Base-by-base conservation (phyloP, 92 coral and sea anemone species). In the Bergia sp. region DNA sequence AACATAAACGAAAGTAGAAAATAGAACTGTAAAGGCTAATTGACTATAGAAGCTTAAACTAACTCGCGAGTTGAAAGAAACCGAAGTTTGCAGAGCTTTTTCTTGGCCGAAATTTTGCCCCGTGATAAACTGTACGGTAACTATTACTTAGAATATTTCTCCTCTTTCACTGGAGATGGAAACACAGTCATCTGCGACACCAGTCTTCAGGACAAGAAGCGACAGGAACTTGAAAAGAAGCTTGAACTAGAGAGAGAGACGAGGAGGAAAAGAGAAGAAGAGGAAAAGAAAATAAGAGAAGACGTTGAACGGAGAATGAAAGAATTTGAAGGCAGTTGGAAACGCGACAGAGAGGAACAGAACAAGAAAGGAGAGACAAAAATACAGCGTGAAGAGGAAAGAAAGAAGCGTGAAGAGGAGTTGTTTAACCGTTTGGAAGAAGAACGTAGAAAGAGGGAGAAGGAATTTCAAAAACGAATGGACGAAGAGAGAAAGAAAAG, bases 281-380 rank as follows among this genome's bases (percentile, higher is more conserved):
- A 81, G 36, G 85, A 81, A 15, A 58, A 61, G 38, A 61, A 81
- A 23, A 81, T 81, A 38, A 39, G 53, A 36, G 55, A 81, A 61
- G 85, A 81, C 6, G 85, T 81, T 81, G 85, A 81, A 39, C 58
- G 73, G 5, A 81, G 37, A 61, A 81, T 81, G 85, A 81, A 40
- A 37, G 85, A 81, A 21, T 81, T 81, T 61, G 85, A 81, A 81
- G 13, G 49, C 16, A 58, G 16, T 18, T 58, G 85, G 85, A 39
- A 57, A 37, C 73, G 29, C 37, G 85, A 81, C 85, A 81, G 45
- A 39, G 73, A 61, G 47, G 37, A 61, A 13, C 37, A 37, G 18
- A 39, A 20, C 39, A 61, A 20, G 12, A 40, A 81, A 3, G 85
- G 39, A 9, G 73, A 37, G 7, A 20, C 44, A 39, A 38, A 61